phyloP scores from a whole-genome alignment of 2,888 invertebrate species.

The Cantharis lateralis region DNA sequence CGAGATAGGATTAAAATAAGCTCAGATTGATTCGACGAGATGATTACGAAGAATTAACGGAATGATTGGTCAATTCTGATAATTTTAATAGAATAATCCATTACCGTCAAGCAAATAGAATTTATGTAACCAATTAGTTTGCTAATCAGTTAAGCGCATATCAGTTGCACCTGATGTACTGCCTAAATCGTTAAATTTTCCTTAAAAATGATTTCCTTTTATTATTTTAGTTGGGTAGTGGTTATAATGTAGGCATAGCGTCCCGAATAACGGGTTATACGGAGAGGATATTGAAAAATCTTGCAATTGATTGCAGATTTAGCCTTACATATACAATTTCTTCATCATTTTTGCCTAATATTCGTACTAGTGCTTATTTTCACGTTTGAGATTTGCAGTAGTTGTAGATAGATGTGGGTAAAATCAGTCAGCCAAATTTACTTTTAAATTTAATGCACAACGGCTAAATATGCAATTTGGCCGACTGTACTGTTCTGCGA shows the following conservation, averaged over 20 bases:
- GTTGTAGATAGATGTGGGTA: conserved; percentile 30
- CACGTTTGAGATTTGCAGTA: conserved; percentile 34
- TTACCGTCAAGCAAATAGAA: conserved; percentile 15
- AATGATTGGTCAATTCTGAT: conserved; percentile 39
- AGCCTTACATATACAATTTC: conserved; percentile 19
- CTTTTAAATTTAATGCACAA: conserved; percentile 3
- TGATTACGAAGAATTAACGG: conserved; percentile 39
- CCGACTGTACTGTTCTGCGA: conserved; percentile 27
- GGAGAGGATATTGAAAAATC: not conserved
- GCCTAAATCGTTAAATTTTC: not conserved
- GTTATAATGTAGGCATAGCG: not conserved
- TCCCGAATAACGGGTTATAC: not conserved
- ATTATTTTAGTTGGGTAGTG: not conserved
- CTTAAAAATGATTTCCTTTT: not conserved
- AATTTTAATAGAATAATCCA: conserved; percentile 23
- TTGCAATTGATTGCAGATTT: not conserved
- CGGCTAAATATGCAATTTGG: conserved; percentile 11
- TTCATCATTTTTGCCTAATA: conserved; percentile 30
- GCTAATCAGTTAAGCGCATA: not conserved
- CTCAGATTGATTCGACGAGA: conserved; percentile 37
- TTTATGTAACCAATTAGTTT: conserved; percentile 17
- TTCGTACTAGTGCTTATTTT: conserved; percentile 30
- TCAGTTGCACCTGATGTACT: conserved; percentile 5
- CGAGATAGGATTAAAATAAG: conserved; percentile 39
- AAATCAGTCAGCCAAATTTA: conserved; percentile 14